These are phyloP conservation scores for Philypnodon macrostomus DNA, from an alignment of 2,797 vertebrate genomes.

Conservation along the genomic window DNA sequence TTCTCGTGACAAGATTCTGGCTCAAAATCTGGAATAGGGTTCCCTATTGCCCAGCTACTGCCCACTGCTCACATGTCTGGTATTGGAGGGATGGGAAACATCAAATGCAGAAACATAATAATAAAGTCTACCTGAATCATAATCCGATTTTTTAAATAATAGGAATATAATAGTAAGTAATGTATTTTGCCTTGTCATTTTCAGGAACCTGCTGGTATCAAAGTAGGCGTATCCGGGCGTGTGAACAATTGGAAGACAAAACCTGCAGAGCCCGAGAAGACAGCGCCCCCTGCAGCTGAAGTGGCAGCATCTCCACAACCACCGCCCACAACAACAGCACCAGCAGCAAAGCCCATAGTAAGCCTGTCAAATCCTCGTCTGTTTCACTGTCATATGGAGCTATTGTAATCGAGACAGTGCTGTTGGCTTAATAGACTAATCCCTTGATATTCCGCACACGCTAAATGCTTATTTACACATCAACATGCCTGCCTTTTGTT, in stretches of 20 bases:
- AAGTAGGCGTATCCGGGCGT: constrained; percentile 86
- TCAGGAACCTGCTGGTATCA: constrained; percentile 86
- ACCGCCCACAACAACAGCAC: constrained; percentile 20
- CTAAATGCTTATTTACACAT: constrained; percentile 49
- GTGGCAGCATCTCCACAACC: constrained; percentile 32
- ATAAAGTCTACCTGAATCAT: no score
- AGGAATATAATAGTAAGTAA: no score
- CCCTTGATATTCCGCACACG: constrained; percentile 49
- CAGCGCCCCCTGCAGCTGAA: constrained; percentile 39
- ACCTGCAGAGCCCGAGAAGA: constrained; percentile 58
- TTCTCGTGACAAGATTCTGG: no score
- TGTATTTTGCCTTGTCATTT: constrained; percentile 14
- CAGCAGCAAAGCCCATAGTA: constrained; percentile 62
- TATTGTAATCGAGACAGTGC: constrained; percentile 29
- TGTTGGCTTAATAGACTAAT: constrained; percentile 40
- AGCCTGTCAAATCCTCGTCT: constrained; percentile 42
- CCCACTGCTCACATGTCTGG: no score
- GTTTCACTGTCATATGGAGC: constrained; percentile 8
- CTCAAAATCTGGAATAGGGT: no score
- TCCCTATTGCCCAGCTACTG: no score
- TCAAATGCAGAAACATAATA: no score
- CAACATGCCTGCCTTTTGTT: constrained; percentile 37
- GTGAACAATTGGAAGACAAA: constrained; percentile 89
- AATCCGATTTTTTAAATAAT: no score
- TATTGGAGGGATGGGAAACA: no score